A percentile compares a stretch with the other conserved stretches of the same genome.
Evolutionary conservation across 1,140 invertebrate species (phyloP).

Genomic region (Eriosoma lanigerum): DNA sequence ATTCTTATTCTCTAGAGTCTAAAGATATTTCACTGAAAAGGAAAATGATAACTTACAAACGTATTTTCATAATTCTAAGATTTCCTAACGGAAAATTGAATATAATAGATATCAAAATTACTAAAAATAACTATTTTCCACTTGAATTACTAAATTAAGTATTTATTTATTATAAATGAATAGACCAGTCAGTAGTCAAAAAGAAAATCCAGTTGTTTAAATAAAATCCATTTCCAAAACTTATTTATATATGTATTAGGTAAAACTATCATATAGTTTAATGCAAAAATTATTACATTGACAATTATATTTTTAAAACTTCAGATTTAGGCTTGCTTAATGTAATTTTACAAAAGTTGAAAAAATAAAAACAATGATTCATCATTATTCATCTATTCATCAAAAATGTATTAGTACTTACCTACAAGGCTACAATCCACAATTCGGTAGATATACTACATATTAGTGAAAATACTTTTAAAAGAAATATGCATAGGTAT

Average conservation of each 20-base stretch:
- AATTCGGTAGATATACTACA: too few species aligned
- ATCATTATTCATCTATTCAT: background rate
- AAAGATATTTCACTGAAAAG: constrained; percentile 10
- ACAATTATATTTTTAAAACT: background rate
- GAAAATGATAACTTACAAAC: constrained; percentile 28
- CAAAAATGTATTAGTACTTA: too few species aligned
- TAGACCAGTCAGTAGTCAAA: too few species aligned
- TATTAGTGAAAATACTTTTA: background rate
- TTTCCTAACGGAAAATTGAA: constrained; percentile 7
- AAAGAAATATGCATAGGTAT: background rate
- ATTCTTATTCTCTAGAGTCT: constrained; percentile 38
- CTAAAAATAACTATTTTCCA: background rate
- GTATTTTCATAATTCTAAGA: constrained; percentile 6
- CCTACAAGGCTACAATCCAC: too few species aligned
- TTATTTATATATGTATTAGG: background rate
- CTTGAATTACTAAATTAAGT: background rate
- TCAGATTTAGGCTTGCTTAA: background rate
- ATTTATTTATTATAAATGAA: background rate
- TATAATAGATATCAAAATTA: background rate
- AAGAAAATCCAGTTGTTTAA: background rate
- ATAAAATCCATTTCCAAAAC: background rate
- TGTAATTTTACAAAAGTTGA: background rate
- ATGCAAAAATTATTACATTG: too few species aligned
- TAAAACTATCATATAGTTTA: background rate
- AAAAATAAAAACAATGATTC: background rate